Conservation (phyloP, 2,113 vertebrate species). For the Microtus richardsoni region DNA sequence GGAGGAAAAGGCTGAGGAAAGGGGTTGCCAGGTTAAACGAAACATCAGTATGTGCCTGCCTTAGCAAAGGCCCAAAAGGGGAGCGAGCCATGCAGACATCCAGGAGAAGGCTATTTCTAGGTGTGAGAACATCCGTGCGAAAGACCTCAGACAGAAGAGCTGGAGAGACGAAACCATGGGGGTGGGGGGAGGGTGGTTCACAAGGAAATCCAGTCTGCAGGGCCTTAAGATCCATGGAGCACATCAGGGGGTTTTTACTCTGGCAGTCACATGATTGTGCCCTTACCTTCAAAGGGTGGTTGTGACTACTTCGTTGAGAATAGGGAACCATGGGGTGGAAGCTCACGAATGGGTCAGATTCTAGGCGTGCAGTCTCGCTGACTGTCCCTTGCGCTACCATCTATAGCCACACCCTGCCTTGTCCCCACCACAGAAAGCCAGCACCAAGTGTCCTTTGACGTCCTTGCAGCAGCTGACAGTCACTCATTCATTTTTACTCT, state of each 20-base stretch:
- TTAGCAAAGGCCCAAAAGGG: not conserved
- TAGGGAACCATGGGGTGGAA: rapidly evolving
- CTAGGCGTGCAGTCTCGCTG: not conserved
- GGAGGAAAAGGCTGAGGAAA: rapidly evolving
- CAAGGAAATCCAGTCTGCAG: not conserved
- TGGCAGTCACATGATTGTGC: not conserved
- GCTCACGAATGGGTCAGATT: not conserved
- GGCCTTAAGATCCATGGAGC: not conserved
- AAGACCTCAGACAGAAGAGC: not conserved
- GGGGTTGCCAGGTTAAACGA: not conserved
- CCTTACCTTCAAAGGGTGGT: not conserved
- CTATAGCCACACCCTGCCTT: not conserved
- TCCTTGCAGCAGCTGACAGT: not conserved
- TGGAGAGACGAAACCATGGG: too few relatives aligned
- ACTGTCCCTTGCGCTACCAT: not conserved
- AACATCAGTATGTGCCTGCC: not conserved
- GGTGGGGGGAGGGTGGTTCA: too few relatives aligned
- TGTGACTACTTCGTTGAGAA: not conserved
- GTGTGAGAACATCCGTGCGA: too few relatives aligned
- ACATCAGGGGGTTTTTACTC: rapidly evolving
- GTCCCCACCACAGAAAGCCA: too few relatives aligned
- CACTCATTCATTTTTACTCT: not conserved
- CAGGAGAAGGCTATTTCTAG: not conserved
- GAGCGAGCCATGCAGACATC: rapidly evolving
- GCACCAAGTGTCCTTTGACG: not conserved